Evolutionary conservation across 2,113 vertebrate genomes (phyloP).

Genomic region (Raja brachyura): DNA sequence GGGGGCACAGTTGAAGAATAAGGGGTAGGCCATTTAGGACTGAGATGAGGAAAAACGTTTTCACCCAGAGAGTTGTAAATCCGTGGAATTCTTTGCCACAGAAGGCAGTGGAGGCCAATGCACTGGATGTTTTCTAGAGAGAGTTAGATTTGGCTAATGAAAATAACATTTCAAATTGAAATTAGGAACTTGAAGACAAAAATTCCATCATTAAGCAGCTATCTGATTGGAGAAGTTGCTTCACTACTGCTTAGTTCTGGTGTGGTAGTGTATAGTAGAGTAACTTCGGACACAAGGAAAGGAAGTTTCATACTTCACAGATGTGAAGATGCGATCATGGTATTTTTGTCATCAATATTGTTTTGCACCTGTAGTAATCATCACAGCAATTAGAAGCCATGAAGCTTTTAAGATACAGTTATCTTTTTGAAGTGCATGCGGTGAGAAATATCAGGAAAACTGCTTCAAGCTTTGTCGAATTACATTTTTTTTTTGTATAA

Average conservation of each 20-base stretch:
- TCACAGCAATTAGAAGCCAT: neutral
- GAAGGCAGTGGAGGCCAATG: no score
- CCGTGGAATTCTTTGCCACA: no score
- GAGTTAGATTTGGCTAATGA: no score
- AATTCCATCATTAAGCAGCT: neutral
- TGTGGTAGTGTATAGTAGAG: neutral
- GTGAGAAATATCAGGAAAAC: neutral
- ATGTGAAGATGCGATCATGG: neutral
- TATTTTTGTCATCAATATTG: neutral
- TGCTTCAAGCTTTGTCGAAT: neutral
- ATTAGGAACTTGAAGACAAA: neutral
- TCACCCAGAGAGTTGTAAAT: no score
- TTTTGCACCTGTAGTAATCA: neutral
- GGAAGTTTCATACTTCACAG: neutral
- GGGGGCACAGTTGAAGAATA: no score
- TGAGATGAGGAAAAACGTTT: no score
- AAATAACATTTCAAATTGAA: neutral
- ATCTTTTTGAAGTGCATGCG: neutral
- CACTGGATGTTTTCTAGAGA: no score
- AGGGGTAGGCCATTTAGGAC: no score
- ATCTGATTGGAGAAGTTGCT: neutral
- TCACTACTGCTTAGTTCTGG: neutral
- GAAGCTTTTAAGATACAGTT: neutral
- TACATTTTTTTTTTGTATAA: neutral
- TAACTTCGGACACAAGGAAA: conserved; percentile 1